phyloP scores from a whole-genome alignment of 1,140 invertebrate genomes.

The Pseudomyrmex concolor region DNA sequence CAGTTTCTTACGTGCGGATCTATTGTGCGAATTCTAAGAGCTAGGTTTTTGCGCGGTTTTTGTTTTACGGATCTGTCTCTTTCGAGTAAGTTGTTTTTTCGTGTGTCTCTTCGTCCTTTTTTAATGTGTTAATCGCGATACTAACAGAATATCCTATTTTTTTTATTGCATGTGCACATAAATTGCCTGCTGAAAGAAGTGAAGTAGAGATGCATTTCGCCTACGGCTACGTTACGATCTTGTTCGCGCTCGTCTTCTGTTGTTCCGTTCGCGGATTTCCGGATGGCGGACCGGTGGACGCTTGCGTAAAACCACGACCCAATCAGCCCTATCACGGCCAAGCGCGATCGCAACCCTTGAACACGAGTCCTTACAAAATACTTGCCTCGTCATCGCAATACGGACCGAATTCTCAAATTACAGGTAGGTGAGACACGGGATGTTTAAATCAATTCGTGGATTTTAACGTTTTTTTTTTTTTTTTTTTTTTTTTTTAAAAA shows the following conservation, averaged over 20 bases:
- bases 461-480: no score
- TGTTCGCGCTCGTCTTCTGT: constrained; percentile 18
- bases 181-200: background rate
- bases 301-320: constrained; percentile 89
- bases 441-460: no score
- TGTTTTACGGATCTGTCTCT: background rate
- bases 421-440: constrained; percentile 81
- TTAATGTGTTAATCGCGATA: no score
- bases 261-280: constrained; percentile 86
- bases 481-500: no score
- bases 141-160: background rate
- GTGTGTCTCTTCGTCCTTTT: background rate
- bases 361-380: constrained; percentile 88
- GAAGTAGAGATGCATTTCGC: constrained; percentile 34
- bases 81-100: constrained; percentile 26
- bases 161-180: constrained; percentile 3
- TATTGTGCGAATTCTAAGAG: constrained; percentile 39
- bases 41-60: background rate
- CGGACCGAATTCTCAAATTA: constrained; percentile 88
- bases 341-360: constrained; percentile 87
- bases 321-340: constrained; percentile 92
- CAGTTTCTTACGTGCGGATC: constrained; percentile 77
- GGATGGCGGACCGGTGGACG: constrained; percentile 91
- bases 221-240: constrained; percentile 6
- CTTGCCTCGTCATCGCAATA: constrained; percentile 87